Conservation (phyloP, 1,140 invertebrate species). For the Brachionus sp. region DNA sequence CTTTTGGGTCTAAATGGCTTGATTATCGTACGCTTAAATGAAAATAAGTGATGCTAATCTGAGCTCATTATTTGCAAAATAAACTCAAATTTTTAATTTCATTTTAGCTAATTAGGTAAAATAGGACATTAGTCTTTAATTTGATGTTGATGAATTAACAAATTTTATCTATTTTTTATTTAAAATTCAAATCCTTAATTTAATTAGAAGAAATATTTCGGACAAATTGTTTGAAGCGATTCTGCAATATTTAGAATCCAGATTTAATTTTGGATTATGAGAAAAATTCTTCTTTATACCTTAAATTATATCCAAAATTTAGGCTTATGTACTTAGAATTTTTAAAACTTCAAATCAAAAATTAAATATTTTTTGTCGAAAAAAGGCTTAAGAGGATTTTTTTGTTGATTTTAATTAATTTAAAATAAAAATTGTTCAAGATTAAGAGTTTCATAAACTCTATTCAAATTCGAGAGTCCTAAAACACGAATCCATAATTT, state of each 20-base stretch:
- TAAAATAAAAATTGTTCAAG: conserved; percentile 1
- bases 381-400: conserved; percentile 1
- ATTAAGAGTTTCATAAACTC: neutral
- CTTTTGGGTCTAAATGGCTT: neutral
- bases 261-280: neutral
- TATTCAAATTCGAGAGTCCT: neutral
- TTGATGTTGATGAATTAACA: neutral
- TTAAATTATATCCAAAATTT: neutral
- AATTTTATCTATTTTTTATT: neutral
- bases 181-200: neutral
- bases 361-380: conserved; percentile 32
- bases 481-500: neutral
- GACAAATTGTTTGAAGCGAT: neutral
- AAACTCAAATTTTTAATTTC: neutral
- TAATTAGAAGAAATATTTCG: neutral
- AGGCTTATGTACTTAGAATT: neutral
- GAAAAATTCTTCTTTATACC: neutral
- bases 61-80: neutral
- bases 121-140: neutral
- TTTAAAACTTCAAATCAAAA: conserved; percentile 14
- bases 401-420: conserved; percentile 12
- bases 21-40: neutral
- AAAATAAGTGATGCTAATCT: neutral
- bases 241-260: neutral
- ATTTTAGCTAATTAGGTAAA: conserved; percentile 17